phyloP scores from a whole-genome alignment of 2,797 vertebrate species.

The Cheirogaleus major region DNA sequence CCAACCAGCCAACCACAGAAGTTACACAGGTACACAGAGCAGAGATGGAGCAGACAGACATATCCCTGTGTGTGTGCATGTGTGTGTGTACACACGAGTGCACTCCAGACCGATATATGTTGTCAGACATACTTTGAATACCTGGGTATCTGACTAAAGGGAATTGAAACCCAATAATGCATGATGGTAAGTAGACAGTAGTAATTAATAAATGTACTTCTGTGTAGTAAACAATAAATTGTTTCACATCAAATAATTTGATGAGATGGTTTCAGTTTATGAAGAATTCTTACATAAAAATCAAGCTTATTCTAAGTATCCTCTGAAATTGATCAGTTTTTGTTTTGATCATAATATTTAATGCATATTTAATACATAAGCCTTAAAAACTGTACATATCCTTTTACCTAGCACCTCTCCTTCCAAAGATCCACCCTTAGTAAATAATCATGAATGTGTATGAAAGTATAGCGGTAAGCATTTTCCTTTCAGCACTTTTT shows the following conservation, averaged over 20 bases:
- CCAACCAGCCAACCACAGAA: not conserved
- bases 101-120: not conserved
- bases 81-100: no score
- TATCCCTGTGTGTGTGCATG: not conserved
- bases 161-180: not conserved
- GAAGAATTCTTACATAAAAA: not conserved
- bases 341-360: not conserved
- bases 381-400: not conserved
- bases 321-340: not conserved
- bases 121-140: not conserved
- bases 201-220: not conserved
- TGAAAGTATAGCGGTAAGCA: rapidly evolving
- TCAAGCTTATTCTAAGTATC: not conserved
- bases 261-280: not conserved
- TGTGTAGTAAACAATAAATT: not conserved
- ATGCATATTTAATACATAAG: not conserved
- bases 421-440: no score
- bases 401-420: not conserved
- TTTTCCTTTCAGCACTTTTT: not conserved
- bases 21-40: not conserved
- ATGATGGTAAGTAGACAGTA: not conserved
- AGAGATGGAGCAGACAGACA: not conserved
- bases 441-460: rapidly evolving
- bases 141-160: not conserved
- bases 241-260: not conserved